Evolutionary conservation across 2,888 invertebrate species (phyloP), one percentile per base, ranked within the genome.

Genomic region (Bimastos eiseni): DNA sequence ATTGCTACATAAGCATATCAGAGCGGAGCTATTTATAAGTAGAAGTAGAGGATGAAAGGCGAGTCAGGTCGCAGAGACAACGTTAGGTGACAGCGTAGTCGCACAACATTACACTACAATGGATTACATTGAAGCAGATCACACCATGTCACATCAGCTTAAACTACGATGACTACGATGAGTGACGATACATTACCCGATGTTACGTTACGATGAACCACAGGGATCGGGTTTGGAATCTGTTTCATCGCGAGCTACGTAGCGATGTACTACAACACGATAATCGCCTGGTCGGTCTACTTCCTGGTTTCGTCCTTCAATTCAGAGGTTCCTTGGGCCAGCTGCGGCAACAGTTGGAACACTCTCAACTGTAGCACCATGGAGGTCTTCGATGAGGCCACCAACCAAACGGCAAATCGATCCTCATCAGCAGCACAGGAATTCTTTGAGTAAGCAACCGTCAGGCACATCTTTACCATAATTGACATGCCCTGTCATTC

Each of bases 181-280:
- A n/a, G n/a, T 17, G 13, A 24, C 30, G 30, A 30, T 70, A n/a
- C n/a, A n/a, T 70, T n/a, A 70, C n/a, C 0, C 17, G 11, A 70
- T 1, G n/a, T n/a, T n/a, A 70, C 70, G 70, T 11, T n/a, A 70
- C 86, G 86, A 4, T 86, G 86, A 21, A 11, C 15, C 38, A 34
- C 95, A 98, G 98, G 98, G 93, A 97, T 98, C 90, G 98, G 98
- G 90, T 98, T 98, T 95, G 98, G 98, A n/a, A 98, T 98, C 95
- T 98, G 98, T 91, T 92, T 95, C 70, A 99, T 99, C 94, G 99
- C 99, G 88, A 94, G 94, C 36, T 94, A 94, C 91, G 94, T 95
- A 90, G 94, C 94, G 92, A 98, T 98, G 97, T 98, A 98, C 95
- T 98, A 98, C 96, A 98, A 98, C 96, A 98, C 98, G 70, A 97